Percentiles rank a stretch among this genome's conserved stretches.
Conservation (phyloP, 2,888 invertebrate genomes). For the Tipula lateralis region DNA sequence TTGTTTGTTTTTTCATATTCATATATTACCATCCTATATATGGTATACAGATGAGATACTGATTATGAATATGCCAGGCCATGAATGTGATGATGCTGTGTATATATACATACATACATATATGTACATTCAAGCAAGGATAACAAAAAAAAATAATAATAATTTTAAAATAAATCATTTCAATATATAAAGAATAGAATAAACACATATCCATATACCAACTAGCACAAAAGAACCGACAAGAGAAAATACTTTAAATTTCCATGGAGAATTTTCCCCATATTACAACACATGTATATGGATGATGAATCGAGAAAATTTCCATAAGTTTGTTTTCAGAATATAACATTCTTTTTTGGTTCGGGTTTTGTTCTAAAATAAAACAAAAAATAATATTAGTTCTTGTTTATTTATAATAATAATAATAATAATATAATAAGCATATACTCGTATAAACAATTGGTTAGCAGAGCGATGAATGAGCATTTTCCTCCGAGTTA, state of each 20-base stretch:
- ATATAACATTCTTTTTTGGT: neutral
- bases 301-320: conserved; percentile 1
- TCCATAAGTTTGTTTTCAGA: neutral
- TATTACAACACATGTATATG: neutral
- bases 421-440: neutral
- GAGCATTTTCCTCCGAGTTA: neutral
- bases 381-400: neutral
- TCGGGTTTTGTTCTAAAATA: neutral
- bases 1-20: neutral
- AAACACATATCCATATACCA: neutral
- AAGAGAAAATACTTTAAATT: conserved; percentile 1
- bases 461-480: neutral
- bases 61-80: neutral
- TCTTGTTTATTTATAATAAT: neutral
- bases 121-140: too few species aligned
- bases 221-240: neutral
- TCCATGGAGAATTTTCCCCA: neutral
- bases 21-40: neutral
- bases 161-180: neutral
- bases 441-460: neutral
- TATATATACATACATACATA: too few species aligned
- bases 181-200: neutral
- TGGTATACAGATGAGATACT: too few species aligned
- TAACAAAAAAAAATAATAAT: neutral
- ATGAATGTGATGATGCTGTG: neutral